A percentile compares a stretch with the other conserved stretches of the same genome.
phyloP scores from a whole-genome alignment of 2,888 invertebrate species.

The Leucophenga maculata region DNA sequence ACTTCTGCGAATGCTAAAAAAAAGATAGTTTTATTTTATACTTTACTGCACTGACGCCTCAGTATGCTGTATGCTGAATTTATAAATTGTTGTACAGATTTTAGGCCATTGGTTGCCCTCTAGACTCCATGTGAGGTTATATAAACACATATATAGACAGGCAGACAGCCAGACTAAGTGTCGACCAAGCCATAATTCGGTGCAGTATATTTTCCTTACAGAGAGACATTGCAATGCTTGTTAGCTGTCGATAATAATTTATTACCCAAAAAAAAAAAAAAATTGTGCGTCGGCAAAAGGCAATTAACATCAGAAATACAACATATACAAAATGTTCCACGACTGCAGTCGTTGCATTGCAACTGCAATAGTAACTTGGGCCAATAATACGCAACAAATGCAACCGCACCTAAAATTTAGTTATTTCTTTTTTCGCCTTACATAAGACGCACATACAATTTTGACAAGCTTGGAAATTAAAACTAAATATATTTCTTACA shows the following conservation, averaged over 20 bases:
- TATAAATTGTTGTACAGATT: background rate
- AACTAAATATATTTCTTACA: background rate
- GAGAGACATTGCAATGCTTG: background rate
- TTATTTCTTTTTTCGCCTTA: too few relatives aligned
- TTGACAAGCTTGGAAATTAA: background rate
- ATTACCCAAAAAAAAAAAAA: conserved; percentile 1
- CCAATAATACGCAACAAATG: background rate
- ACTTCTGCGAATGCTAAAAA: too few relatives aligned
- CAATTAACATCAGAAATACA: conserved; percentile 8
- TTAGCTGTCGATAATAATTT: conserved; percentile 12
- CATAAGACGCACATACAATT: too few relatives aligned
- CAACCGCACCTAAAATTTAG: conserved; percentile 3
- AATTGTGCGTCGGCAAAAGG: conserved; percentile 1
- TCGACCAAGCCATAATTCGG: too few relatives aligned
- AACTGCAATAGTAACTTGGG: background rate
- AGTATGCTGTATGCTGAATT: too few relatives aligned
- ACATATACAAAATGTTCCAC: background rate
- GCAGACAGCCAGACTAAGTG: background rate
- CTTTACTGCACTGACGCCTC: too few relatives aligned
- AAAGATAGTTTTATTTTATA: too few relatives aligned
- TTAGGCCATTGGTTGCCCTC: background rate
- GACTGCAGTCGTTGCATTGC: background rate
- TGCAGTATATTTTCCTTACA: background rate
- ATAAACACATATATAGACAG: background rate
- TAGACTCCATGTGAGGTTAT: background rate